A percentile compares a stretch with the other conserved stretches of the same genome.
These are phyloP conservation scores for Oncorhynchus keta DNA, from an alignment of 2,113 vertebrate species.

Conservation along the genomic window DNA sequence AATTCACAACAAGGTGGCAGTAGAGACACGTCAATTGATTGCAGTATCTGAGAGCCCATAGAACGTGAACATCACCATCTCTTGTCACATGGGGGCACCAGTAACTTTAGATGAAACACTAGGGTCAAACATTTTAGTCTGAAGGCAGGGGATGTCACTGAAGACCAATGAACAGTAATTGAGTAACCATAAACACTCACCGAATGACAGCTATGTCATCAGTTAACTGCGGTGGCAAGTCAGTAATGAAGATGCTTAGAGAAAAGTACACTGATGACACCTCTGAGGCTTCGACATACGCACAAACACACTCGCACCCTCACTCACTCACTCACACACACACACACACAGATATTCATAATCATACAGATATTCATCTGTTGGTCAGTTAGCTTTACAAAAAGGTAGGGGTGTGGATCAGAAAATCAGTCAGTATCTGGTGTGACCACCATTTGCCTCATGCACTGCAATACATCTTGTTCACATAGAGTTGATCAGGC, in stretches of 20 bases:
- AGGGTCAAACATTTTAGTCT: too few species aligned
- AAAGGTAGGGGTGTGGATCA: too few species aligned
- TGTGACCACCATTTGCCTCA: too few species aligned
- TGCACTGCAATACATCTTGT: too few species aligned
- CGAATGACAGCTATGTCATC: background rate
- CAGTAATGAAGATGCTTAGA: background rate
- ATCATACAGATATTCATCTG: too few species aligned
- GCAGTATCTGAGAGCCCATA: background rate
- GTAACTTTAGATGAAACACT: background rate
- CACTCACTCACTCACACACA: background rate
- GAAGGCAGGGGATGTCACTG: background rate
- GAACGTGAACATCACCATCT: background rate
- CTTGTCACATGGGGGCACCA: background rate
- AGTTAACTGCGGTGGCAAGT: background rate
- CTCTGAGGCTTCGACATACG: background rate
- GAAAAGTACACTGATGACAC: background rate
- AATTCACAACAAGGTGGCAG: slow-evolving; percentile 42
- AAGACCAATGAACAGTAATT: background rate
- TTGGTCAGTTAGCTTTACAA: too few species aligned
- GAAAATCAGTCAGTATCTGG: too few species aligned
- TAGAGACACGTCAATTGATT: slow-evolving; percentile 13
- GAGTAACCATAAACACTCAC: background rate
- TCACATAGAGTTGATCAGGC: too few species aligned
- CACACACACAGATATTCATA: background rate
- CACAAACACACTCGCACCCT: background rate